phyloP scores from a whole-genome alignment of 2,113 vertebrate species.

The Gopherus flavomarginatus region DNA sequence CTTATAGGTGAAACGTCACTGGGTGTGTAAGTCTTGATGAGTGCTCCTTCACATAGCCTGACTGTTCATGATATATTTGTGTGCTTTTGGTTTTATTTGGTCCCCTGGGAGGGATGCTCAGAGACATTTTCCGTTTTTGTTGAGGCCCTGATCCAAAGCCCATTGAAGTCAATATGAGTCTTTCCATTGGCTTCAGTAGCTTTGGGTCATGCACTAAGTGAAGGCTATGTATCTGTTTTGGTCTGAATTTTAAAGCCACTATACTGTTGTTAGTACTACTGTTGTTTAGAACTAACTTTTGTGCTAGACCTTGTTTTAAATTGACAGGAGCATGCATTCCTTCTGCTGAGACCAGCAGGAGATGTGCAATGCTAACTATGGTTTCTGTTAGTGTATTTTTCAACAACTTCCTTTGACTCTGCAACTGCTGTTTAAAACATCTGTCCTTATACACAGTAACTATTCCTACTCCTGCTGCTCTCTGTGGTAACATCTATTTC shows the following conservation, averaged over 20 bases:
- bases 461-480: background rate
- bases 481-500: background rate
- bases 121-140: background rate
- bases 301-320: background rate
- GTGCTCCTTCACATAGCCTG: background rate
- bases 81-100: background rate
- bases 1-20: background rate
- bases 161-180: background rate
- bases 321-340: constrained; percentile 1
- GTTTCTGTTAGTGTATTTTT: background rate
- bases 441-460: constrained; percentile 18
- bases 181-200: background rate
- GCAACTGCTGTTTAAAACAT: constrained; percentile 12
- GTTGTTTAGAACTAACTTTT: background rate
- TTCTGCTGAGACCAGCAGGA: constrained; percentile 33
- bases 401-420: constrained; percentile 15
- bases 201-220: background rate
- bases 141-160: background rate
- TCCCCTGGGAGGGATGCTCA: background rate
- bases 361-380: background rate
- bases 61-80: background rate
- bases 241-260: constrained; percentile 8
- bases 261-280: background rate
- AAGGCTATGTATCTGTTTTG: background rate
- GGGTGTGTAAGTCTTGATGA: background rate